These are phyloP conservation scores for Anolis sagrei DNA, from an alignment of 2,113 vertebrate species.

Conservation along the genomic window DNA sequence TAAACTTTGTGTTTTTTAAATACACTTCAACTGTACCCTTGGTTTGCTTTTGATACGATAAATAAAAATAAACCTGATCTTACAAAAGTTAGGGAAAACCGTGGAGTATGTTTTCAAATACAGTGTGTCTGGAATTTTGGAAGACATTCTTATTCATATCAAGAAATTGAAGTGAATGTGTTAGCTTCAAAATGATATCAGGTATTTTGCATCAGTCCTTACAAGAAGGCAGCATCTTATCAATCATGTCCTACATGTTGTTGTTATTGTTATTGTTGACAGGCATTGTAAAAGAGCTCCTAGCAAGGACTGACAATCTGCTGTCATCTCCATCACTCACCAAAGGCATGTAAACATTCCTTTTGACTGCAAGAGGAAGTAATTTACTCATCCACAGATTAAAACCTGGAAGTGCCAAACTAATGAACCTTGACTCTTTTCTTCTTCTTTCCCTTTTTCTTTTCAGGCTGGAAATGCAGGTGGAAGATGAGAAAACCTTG, in stretches of 20 bases:
- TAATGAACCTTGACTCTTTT: conserved; percentile 56
- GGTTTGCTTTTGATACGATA: too few relatives aligned
- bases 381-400: conserved; percentile 64
- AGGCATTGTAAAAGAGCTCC: conserved; percentile 61
- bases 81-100: too few relatives aligned
- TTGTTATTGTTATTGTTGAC: conserved; percentile 71
- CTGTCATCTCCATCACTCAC: conserved; percentile 59
- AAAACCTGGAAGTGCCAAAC: conserved; percentile 63
- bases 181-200: too few relatives aligned
- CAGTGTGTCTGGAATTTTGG: too few relatives aligned
- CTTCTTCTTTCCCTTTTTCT: neutral
- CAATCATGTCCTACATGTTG: conserved; percentile 43
- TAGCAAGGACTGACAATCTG: conserved; percentile 64
- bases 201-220: too few relatives aligned
- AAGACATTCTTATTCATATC: too few relatives aligned
- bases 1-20: too few relatives aligned
- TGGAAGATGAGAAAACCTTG: conserved; percentile 5
- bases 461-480: conserved; percentile 49
- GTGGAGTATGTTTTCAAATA: too few relatives aligned
- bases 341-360: conserved; percentile 63
- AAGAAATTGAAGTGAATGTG: too few relatives aligned
- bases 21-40: too few relatives aligned
- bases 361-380: conserved; percentile 63
- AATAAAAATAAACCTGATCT: too few relatives aligned
- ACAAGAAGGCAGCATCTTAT: conserved; percentile 5